Conservation (phyloP, 2,113 vertebrate genomes). For the Semicossyphus pulcher region DNA sequence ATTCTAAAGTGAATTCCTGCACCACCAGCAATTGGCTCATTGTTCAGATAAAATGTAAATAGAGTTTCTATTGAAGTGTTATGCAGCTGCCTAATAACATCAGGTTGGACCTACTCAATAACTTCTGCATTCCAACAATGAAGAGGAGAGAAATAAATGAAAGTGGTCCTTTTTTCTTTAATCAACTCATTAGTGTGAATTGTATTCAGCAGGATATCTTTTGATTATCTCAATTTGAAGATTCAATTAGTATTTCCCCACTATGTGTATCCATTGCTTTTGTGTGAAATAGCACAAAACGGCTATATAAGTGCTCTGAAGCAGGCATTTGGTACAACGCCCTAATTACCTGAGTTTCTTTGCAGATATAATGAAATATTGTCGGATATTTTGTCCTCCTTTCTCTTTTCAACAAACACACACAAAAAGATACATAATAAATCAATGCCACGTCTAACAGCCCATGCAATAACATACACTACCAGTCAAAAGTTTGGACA, state of each 20-base stretch:
- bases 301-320: conserved; percentile 22
- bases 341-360: conserved; percentile 32
- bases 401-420: background rate
- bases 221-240: conserved; percentile 40
- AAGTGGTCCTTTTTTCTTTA: conserved; percentile 17
- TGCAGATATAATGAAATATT: conserved; percentile 40
- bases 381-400: background rate
- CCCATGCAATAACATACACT: conserved; percentile 44
- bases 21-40: conserved; percentile 33
- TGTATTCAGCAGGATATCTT: conserved; percentile 36
- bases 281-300: conserved; percentile 47
- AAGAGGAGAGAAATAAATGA: conserved; percentile 25
- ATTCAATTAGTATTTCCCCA: conserved; percentile 42
- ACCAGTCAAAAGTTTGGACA: no score
- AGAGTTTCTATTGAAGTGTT: conserved; percentile 26
- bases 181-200: conserved; percentile 36
- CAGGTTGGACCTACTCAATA: conserved; percentile 15
- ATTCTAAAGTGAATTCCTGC: conserved; percentile 26
- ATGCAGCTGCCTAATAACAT: conserved; percentile 39
- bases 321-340: conserved; percentile 18
- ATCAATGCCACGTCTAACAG: conserved; percentile 44
- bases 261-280: conserved; percentile 44
- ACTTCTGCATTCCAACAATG: conserved; percentile 11
- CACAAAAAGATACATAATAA: conserved; percentile 14
- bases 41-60: conserved; percentile 40